Base-by-base conservation (phyloP, 2,797 vertebrate genomes). In the Schizothorax lantsangensis region DNA sequence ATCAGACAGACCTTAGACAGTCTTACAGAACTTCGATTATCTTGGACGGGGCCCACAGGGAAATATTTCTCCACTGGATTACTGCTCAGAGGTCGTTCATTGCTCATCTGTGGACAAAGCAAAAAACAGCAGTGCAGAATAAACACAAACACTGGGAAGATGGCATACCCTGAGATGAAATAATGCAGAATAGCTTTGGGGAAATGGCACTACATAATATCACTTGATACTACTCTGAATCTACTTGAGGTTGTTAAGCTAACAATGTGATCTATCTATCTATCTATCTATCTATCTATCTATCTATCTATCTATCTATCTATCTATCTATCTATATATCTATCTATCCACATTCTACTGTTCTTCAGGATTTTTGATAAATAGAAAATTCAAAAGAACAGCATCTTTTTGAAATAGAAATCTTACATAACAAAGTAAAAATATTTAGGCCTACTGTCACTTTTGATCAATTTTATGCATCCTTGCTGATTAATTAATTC, bases 31-130 rank as follows among this genome's bases (percentile, higher is more conserved):
- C 69, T 88, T 86, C 49, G 84, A 83, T 87, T 88, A 88, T 89
- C 84, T 73, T 57, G 54, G 86, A 75, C 54, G 30, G 1, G 54
- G 81, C 72, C 87, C 84, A 33, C 79, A 52, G 88, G 88, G 88
- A 92, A 90, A 89, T 90, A 83, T 90, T 62, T 40, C 47, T 79
- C 59, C 36, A 47, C 85, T 66, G 84, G 87, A 87, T 89, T 89
- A 88, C 52, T 68, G 54, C 80, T 73, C 57, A 49, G 82, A 84
- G 19, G 45, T 30, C 17, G 21, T 59, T 85, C 80, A 79, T 88
- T 73, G 74, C 75, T 85, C 89, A 85, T 69, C 8, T 71, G 45
- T 59, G 81, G 82, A 82, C 79, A 83, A 77, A 66, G 40, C 69
- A 74, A 69, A 84, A 84, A 88, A 71, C 88, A 81, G 81, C 68